Conservation (phyloP, 2,113 vertebrate genomes). For the Bombycilla garrulus region DNA sequence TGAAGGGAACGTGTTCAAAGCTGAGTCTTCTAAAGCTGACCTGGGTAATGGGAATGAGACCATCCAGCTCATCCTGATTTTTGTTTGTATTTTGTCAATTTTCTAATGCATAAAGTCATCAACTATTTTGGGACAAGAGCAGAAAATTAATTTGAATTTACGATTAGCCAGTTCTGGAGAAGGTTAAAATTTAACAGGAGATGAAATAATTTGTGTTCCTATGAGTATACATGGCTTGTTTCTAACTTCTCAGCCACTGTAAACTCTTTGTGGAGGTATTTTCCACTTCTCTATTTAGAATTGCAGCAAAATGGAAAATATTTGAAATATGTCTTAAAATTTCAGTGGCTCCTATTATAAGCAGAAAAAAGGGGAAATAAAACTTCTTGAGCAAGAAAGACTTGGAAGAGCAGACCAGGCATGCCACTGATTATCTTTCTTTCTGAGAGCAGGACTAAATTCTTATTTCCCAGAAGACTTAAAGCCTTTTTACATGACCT, state of each 20-base stretch:
- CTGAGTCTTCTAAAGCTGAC: background rate
- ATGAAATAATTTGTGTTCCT: background rate
- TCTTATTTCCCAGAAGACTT: conserved; percentile 34
- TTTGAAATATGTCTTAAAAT: background rate
- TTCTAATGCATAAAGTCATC: background rate
- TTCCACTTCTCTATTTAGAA: background rate
- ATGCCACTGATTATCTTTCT: background rate
- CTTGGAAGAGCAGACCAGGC: background rate
- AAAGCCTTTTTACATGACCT: conserved; percentile 39
- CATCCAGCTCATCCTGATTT: background rate
- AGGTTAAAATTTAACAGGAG: background rate
- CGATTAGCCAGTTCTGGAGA: background rate
- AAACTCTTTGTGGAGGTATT: background rate
- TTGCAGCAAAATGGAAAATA: background rate
- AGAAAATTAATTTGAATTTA: background rate
- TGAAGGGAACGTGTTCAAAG: background rate
- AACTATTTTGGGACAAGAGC: accelerated
- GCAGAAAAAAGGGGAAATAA: background rate
- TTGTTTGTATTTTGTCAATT: background rate
- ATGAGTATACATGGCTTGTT: background rate
- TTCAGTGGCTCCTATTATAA: background rate
- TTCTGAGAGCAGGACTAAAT: background rate
- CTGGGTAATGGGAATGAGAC: background rate
- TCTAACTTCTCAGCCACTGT: background rate
- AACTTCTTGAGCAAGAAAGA: background rate